These are phyloP conservation scores for Cochlearius cochlearius DNA, from an alignment of 2,113 vertebrate genomes.

Conservation along the genomic window DNA sequence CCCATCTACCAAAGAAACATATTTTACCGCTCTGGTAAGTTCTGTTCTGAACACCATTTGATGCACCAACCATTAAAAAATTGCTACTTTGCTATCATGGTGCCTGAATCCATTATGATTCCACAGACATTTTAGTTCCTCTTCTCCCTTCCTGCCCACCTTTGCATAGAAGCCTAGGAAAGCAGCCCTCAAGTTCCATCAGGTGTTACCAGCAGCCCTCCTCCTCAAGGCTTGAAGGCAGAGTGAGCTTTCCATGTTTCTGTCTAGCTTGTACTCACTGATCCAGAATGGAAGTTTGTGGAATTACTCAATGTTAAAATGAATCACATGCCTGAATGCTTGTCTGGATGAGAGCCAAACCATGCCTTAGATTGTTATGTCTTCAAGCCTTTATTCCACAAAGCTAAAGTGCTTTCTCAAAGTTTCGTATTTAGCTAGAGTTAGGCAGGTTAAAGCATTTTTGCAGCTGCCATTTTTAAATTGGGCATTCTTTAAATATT, in stretches of 20 bases:
- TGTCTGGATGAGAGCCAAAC: not conserved
- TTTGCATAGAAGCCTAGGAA: not conserved
- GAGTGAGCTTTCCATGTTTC: not conserved
- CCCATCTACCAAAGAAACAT: not conserved
- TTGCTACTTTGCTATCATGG: not conserved
- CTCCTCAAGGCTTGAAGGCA: not conserved
- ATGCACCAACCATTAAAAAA: not conserved
- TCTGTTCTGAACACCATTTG: not conserved
- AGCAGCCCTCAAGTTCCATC: not conserved
- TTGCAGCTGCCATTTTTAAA: not conserved
- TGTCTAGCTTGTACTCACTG: not conserved
- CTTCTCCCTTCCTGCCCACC: not conserved
- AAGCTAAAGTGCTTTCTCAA: not conserved
- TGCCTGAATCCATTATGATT: not conserved
- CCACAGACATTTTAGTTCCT: not conserved
- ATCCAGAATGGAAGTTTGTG: not conserved
- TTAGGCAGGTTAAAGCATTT: not conserved
- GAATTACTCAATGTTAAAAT: not conserved
- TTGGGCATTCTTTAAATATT: not conserved
- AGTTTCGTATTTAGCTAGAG: not conserved
- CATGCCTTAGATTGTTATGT: not conserved
- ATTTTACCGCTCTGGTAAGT: not conserved
- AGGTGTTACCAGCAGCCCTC: not conserved
- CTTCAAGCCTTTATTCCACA: not conserved
- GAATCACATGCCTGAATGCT: not conserved